These are phyloP conservation scores for Semicossyphus pulcher DNA, from an alignment of 2,113 vertebrate species.

Conservation along the genomic window DNA sequence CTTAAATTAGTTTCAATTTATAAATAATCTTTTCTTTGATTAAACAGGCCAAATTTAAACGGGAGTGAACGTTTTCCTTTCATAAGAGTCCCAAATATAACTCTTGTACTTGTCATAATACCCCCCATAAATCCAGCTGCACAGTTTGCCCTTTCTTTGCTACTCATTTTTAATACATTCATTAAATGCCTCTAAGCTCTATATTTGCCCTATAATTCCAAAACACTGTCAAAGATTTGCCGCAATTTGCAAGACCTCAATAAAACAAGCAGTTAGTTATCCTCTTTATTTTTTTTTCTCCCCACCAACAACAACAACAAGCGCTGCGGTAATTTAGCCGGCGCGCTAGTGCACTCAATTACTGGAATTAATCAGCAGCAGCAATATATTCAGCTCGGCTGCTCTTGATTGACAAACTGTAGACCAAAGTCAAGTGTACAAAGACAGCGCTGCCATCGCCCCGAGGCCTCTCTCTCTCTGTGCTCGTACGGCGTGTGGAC, in stretches of 20 bases:
- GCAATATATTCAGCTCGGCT: constrained; percentile 69
- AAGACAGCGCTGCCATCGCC: constrained; percentile 41
- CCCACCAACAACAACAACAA: constrained; percentile 54
- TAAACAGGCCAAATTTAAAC: constrained; percentile 6
- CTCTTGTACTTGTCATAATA: neutral
- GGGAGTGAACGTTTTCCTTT: neutral
- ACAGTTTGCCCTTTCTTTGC: constrained; percentile 22
- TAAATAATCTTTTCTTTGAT: constrained; percentile 1
- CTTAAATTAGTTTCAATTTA: no score
- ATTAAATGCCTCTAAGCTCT: constrained; percentile 59
- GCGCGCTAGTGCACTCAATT: constrained; percentile 78
- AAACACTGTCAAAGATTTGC: constrained; percentile 63
- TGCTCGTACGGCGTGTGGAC: neutral
- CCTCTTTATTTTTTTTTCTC: constrained; percentile 59
- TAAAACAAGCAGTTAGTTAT: constrained; percentile 61
- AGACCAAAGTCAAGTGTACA: constrained; percentile 78
- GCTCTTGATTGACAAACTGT: constrained; percentile 74
- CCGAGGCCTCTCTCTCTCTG: constrained; percentile 7
- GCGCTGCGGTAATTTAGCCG: constrained; percentile 72
- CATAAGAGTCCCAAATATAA: neutral
- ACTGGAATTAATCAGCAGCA: constrained; percentile 80
- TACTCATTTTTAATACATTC: constrained; percentile 42
- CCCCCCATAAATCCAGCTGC: constrained; percentile 8
- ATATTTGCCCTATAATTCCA: constrained; percentile 57
- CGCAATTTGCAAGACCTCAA: constrained; percentile 59